A percentile compares a stretch with the other conserved stretches of the same genome.
phyloP scores from a whole-genome alignment of 2,113 vertebrate species.

The Ramphastos sulfuratus region DNA sequence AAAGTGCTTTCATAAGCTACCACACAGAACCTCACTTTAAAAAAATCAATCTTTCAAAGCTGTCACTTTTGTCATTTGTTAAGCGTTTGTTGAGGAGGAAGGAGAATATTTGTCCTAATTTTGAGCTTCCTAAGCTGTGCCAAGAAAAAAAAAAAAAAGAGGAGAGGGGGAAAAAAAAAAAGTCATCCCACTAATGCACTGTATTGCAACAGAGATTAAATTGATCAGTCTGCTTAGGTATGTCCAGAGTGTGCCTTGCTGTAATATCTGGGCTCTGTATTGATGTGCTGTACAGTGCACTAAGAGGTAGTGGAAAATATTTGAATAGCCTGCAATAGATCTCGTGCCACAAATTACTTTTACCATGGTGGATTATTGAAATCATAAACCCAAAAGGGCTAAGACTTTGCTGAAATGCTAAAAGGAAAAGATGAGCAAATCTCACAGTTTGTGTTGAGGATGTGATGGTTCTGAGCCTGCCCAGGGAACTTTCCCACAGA shows the following conservation, averaged over 20 bases:
- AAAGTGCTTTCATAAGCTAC: slow-evolving; percentile 69
- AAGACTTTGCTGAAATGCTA: background rate
- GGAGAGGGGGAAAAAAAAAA: background rate
- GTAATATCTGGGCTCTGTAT: slow-evolving; percentile 52
- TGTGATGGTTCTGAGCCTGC: background rate
- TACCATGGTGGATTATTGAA: background rate
- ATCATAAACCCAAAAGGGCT: background rate
- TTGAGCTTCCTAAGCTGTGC: slow-evolving; percentile 52
- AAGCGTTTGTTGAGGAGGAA: slow-evolving; percentile 63
- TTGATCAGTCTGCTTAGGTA: slow-evolving; percentile 66
- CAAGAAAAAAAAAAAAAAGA: slow-evolving; percentile 25
- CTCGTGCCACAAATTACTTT: slow-evolving; percentile 26
- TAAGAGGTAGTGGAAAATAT: slow-evolving; percentile 46
- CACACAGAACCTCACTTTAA: slow-evolving; percentile 66
- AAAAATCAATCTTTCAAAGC: slow-evolving; percentile 66
- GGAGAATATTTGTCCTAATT: slow-evolving; percentile 72
- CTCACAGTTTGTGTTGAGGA: background rate
- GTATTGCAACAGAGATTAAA: slow-evolving; percentile 65
- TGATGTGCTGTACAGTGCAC: slow-evolving; percentile 38
- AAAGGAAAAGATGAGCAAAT: background rate
- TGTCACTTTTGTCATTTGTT: slow-evolving; percentile 71
- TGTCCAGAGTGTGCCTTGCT: slow-evolving; percentile 54
- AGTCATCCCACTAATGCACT: slow-evolving; percentile 56
- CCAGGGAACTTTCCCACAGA: slow-evolving; percentile 20
- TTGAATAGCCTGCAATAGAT: slow-evolving; percentile 36